These are phyloP conservation scores for Sacculina carcini DNA, from an alignment of 2,888 invertebrate genomes.

Conservation along the genomic window DNA sequence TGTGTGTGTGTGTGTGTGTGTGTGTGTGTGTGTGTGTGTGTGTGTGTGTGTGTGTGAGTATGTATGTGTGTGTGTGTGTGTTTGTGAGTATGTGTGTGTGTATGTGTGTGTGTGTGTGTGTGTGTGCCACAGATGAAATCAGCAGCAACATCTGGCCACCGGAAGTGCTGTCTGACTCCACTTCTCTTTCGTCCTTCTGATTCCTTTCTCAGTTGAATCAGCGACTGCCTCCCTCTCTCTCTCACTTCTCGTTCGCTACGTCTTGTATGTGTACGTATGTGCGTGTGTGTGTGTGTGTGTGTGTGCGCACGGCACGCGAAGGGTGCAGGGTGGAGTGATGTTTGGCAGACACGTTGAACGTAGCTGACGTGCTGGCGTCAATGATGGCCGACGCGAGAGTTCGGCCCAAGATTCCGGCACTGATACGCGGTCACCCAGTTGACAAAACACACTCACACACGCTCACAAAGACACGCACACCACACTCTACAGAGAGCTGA, in stretches of 20 bases:
- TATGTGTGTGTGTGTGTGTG: neutral
- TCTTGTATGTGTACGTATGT: too few species aligned
- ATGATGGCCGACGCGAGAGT: neutral
- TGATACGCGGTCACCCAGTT: too few species aligned
- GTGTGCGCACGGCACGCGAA: too few species aligned
- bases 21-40: neutral
- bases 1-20: slow-evolving; percentile 1
- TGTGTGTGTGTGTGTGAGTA: neutral
- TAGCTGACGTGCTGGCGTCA: too few species aligned
- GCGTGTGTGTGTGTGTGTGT: too few species aligned
- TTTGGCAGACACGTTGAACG: too few species aligned
- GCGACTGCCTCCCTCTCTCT: neutral
- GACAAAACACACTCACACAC: slow-evolving; percentile 3
- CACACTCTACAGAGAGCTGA: too few species aligned
- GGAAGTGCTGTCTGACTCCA: too few species aligned
- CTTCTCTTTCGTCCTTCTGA: too few species aligned
- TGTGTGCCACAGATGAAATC: neutral
- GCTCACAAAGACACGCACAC: slow-evolving; percentile 3
- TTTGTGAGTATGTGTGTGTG: neutral
- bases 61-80: neutral
- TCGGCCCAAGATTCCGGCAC: neutral
- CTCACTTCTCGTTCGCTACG: neutral
- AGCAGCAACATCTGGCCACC: too few species aligned
- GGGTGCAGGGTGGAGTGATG: too few species aligned
- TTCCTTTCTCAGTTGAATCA: too few species aligned